Base-by-base conservation (phyloP, 2,888 invertebrate species). In the Phasia obesa region DNA sequence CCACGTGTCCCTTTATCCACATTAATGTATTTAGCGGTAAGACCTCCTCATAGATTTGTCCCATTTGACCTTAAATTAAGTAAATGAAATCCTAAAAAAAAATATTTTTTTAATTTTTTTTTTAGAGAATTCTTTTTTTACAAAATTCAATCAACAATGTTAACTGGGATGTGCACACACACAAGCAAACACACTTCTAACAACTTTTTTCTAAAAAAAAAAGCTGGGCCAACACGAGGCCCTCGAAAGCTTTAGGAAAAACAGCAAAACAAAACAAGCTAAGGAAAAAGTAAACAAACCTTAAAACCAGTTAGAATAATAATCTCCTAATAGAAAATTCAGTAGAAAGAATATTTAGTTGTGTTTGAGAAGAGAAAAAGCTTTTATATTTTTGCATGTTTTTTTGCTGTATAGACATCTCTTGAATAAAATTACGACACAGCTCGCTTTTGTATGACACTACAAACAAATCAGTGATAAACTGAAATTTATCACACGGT, bases 271-370 rank as follows among this genome's bases (percentile, higher is more conserved):
- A 55, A 15, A 64, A 76, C 2, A 65, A 53, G 17, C 17, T 74
- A 57, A 53, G 13, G n/a, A 64, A 49, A 35, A 65, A 71, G 47
- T 83, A 83, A 83, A 81, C 74, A 81, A 81, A 81, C 70, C 55
- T 73, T 51, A 57, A 75, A 80, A 75, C 59, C 83, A 83, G 83
- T 67, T 83, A 51, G 74, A 78, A 67, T 47, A 74, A 49, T 47
- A 27, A 49, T 67, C 49, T 73, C 27, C 42, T n/a, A 47, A 71
- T 38, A 42, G 51, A 19, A 57, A 74, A 23, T 35, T 27, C 27
- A n/a, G n/a, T 42, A 15, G 60, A 25, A 21, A 55, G 15, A 73
- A 23, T 21, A 47, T 7, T n/a, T 9, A 31, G 42, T 42, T 42
- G 44, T 57, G 13, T 19, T 42, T 21, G 21, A 55, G 25, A 13